Evolutionary conservation across 2,113 vertebrate genomes (phyloP), one percentile per base, ranked within the genome.

Genomic region (Anguilla japonica): DNA sequence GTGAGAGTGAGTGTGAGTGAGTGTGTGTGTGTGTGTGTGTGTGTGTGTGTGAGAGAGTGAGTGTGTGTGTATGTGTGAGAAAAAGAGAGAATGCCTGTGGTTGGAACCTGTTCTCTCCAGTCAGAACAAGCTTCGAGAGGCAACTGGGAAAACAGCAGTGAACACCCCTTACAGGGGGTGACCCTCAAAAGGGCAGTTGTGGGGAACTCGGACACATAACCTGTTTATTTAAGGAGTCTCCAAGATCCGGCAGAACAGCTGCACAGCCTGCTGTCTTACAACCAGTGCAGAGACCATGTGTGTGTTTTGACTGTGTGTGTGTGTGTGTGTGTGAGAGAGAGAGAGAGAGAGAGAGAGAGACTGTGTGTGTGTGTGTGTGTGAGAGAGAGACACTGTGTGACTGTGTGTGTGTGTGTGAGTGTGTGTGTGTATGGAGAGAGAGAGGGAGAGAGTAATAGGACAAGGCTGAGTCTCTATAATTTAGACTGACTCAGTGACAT

Each of bases 221-320:
- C 82, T 93, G 93, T 93, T 94, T 94, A 93, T 94, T 94, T 93
- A 92, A 90, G 90, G 92, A 93, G 91, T 91, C 90, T 92, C 88
- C 89, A 91, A 82, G 84, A 7, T 79, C 87, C 87, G 89, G 85
- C 85, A 91, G 92, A 93, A 92, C 92, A 94, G 92, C 92, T 93
- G 92, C 88, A 83, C 90, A 43, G 80, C 80, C 41, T 81, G 39
- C 26, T 75, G 71, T 75, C 71, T 75, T 34, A 26, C 71, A 29
- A 29, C n/a, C 13, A 26, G 43, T 60, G 26, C 78, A 18, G 20
- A 40, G 34, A 56, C 82, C 79, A 63, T 84, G 79, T 79, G 60
- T 84, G 63, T 63, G 56, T 82, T 15, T 75, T 53, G 60, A 22
- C 20, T 67, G 60, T 67, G 14, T 83, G 60, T 8, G 39, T 71